A percentile compares a stretch with the other conserved stretches of the same genome.
Conservation (phyloP, 92 coral and sea anemone species). For the Desmophyllum pertusum region DNA sequence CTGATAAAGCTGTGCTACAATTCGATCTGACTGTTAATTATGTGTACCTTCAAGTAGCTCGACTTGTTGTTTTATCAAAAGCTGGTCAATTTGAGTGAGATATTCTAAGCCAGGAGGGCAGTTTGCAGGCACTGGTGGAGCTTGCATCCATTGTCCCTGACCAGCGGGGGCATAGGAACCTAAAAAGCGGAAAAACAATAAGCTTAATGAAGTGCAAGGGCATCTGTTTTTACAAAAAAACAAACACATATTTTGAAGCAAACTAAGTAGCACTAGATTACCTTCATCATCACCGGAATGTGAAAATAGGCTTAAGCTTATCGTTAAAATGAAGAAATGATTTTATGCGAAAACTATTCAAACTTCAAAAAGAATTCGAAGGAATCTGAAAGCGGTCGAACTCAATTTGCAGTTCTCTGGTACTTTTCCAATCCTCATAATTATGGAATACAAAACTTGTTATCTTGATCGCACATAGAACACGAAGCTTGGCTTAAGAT, state of each 20-base stretch:
- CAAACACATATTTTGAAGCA: too few relatives aligned
- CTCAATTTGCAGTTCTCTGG: background rate
- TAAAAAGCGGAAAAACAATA: background rate
- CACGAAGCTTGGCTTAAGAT: too few relatives aligned
- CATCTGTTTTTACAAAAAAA: too few relatives aligned
- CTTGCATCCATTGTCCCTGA: slow-evolving; percentile 82
- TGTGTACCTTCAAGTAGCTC: slow-evolving; percentile 86
- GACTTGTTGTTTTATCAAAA: slow-evolving; percentile 92
- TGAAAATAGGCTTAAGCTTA: background rate
- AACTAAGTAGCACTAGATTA: too few relatives aligned
- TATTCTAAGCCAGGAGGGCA: slow-evolving; percentile 98
- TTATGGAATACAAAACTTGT: background rate
- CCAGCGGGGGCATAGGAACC: slow-evolving; percentile 16
- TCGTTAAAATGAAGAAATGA: background rate
- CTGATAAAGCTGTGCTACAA: too few relatives aligned
- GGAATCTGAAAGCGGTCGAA: background rate
- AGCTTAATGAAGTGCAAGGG: background rate
- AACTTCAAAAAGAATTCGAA: background rate
- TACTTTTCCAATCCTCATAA: too few relatives aligned
- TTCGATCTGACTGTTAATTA: too few relatives aligned
- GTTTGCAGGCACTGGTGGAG: slow-evolving; percentile 71
- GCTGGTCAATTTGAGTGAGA: slow-evolving; percentile 90
- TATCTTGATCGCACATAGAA: background rate
- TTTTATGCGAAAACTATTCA: background rate
- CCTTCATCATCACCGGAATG: background rate